These are phyloP conservation scores for Microcebus murinus DNA, from an alignment of 2,113 vertebrate species.

Conservation along the genomic window DNA sequence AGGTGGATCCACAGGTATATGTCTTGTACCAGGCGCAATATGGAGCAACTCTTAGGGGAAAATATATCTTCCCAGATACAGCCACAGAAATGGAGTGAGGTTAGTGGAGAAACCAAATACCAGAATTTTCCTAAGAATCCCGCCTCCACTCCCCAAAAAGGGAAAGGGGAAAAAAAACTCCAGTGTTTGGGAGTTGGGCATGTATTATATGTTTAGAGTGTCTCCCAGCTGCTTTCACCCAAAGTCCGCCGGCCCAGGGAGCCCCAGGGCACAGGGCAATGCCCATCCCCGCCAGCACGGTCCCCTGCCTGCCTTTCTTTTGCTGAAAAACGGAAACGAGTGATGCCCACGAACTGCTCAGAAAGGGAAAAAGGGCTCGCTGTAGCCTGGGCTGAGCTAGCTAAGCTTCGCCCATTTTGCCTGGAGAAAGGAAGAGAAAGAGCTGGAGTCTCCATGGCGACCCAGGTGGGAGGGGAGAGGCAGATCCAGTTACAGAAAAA, in stretches of 20 bases:
- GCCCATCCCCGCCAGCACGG: not conserved
- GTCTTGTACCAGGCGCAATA: not conserved
- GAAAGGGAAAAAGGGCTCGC: not conserved
- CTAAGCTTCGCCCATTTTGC: constrained; percentile 84
- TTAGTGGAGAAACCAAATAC: constrained; percentile 35
- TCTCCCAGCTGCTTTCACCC: not conserved
- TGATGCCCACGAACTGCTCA: not conserved
- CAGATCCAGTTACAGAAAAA: constrained; percentile 20
- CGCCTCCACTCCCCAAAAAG: constrained; percentile 1
- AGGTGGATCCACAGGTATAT: constrained; percentile 71
- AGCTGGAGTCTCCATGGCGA: constrained; percentile 91
- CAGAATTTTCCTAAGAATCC: constrained; percentile 69
- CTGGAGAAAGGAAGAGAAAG: constrained; percentile 80
- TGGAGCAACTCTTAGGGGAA: not conserved
- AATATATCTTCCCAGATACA: not conserved
- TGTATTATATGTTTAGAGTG: not conserved
- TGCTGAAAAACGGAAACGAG: not conserved
- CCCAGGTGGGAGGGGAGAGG: constrained; percentile 79
- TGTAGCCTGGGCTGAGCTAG: constrained; percentile 51
- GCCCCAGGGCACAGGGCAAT: not conserved
- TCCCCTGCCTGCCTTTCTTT: not conserved
- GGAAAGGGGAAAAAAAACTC: not conserved
- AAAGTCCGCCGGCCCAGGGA: not conserved
- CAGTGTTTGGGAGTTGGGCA: constrained; percentile 7
- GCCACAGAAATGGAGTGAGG: constrained; percentile 16